Conservation (phyloP, 2,113 vertebrate genomes). For the Oophaga pumilio region DNA sequence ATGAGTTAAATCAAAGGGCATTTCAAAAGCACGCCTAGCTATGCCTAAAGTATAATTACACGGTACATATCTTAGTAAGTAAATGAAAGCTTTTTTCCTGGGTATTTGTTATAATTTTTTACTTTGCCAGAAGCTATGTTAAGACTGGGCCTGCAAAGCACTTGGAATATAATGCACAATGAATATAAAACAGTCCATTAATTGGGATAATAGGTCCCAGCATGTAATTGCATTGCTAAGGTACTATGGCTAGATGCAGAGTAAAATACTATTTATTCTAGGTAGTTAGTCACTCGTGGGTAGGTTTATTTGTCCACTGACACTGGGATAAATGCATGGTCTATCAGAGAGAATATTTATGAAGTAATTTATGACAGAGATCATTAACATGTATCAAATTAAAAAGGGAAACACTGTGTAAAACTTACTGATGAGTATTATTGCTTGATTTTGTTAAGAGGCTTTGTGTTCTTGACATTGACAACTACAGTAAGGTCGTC, state of each 20-base stretch:
- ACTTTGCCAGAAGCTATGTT: conserved; percentile 71
- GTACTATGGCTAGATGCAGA: conserved; percentile 76
- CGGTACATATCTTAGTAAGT: conserved; percentile 69
- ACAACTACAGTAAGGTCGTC: conserved; percentile 60
- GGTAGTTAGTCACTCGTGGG: conserved; percentile 83
- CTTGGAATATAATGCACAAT: conserved; percentile 75
- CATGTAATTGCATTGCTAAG: conserved; percentile 85
- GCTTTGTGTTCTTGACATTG: conserved; percentile 64
- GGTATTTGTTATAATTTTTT: conserved; percentile 75
- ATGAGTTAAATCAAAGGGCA: conserved; percentile 69
- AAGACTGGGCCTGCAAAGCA: conserved; percentile 72
- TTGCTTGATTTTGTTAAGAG: conserved; percentile 61
- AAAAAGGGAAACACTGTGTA: conserved; percentile 75
- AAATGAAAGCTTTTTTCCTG: conserved; percentile 74
- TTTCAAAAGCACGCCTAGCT: conserved; percentile 67
- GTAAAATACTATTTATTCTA: conserved; percentile 80
- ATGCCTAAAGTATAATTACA: conserved; percentile 75
- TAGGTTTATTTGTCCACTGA: conserved; percentile 83
- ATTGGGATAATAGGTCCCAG: conserved; percentile 85
- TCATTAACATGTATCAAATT: conserved; percentile 75
- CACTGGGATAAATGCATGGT: conserved; percentile 77
- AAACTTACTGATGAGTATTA: conserved; percentile 71
- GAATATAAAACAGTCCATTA: conserved; percentile 88
- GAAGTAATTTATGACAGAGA: conserved; percentile 75
- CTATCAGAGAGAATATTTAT: conserved; percentile 74